These are phyloP conservation scores for Malacoctenus gilli DNA, from an alignment of 2,797 vertebrate species.

Conservation along the genomic window DNA sequence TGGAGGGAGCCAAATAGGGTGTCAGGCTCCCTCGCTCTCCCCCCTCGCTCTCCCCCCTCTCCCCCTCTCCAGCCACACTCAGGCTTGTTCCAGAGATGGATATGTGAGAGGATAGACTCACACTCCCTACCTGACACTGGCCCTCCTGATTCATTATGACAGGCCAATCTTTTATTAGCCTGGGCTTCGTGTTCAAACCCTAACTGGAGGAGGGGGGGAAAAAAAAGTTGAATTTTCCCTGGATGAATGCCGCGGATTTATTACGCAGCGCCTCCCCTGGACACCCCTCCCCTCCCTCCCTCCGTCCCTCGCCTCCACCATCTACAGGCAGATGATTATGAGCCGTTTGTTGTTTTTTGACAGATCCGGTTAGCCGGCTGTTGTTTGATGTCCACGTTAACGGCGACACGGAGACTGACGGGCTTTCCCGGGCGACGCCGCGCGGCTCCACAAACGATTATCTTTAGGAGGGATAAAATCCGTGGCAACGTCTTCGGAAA, in stretches of 20 bases:
- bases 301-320: too few relatives aligned
- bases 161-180: conserved; percentile 87
- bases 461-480: conserved; percentile 47
- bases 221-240: conserved; percentile 78
- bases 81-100: conserved; percentile 74
- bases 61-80: conserved; percentile 55
- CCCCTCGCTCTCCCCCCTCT: conserved; percentile 63
- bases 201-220: conserved; percentile 71
- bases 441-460: conserved; percentile 50
- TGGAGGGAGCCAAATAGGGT: conserved; percentile 67
- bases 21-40: conserved; percentile 59
- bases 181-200: conserved; percentile 81
- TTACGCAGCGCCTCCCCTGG: conserved; percentile 73
- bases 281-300: conserved; percentile 2
- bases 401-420: conserved; percentile 52
- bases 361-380: conserved; percentile 75
- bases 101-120: conserved; percentile 81
- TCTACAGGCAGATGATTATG: conserved; percentile 79
- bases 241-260: conserved; percentile 83
- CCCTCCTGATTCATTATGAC: conserved; percentile 85
- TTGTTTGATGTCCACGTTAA: conserved; percentile 70
- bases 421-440: conserved; percentile 44
- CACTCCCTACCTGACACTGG: conserved; percentile 80
- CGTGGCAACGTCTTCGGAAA: conserved; percentile 5
- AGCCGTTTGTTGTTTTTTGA: conserved; percentile 77